These are phyloP conservation scores for Ptyas mucosa DNA, from an alignment of 2,113 vertebrate species.

Conservation along the genomic window DNA sequence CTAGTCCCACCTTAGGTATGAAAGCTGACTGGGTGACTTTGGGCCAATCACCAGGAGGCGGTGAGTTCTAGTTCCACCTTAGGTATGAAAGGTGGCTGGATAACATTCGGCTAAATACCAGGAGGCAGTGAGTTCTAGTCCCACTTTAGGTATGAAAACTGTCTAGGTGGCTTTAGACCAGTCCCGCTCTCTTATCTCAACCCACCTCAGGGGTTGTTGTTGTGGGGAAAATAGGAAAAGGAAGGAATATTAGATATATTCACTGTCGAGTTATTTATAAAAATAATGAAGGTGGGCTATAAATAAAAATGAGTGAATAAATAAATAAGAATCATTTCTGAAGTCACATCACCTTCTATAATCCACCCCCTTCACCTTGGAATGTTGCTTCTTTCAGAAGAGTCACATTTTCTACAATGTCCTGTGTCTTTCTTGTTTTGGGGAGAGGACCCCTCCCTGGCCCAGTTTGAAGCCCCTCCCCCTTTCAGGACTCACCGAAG, in stretches of 20 bases:
- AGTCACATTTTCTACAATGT: neutral
- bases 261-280: neutral
- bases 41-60: no score
- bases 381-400: neutral
- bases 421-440: neutral
- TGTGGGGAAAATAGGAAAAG: neutral
- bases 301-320: neutral
- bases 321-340: neutral
- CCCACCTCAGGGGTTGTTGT: neutral
- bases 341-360: neutral
- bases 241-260: neutral
- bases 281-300: neutral
- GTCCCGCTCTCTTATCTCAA: neutral
- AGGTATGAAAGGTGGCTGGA: no score
- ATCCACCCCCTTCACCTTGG: neutral
- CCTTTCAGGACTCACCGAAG: neutral
- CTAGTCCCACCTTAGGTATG: no score
- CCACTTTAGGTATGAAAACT: no score
- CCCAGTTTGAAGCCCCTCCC: neutral
- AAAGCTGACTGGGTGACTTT: no score
- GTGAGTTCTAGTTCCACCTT: no score
- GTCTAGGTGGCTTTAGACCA: neutral
- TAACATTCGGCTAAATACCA: neutral
- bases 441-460: fast-evolving
- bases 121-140: neutral